Evolutionary conservation across 1,140 invertebrate species (phyloP).

Genomic region (Zaprionus africanus): DNA sequence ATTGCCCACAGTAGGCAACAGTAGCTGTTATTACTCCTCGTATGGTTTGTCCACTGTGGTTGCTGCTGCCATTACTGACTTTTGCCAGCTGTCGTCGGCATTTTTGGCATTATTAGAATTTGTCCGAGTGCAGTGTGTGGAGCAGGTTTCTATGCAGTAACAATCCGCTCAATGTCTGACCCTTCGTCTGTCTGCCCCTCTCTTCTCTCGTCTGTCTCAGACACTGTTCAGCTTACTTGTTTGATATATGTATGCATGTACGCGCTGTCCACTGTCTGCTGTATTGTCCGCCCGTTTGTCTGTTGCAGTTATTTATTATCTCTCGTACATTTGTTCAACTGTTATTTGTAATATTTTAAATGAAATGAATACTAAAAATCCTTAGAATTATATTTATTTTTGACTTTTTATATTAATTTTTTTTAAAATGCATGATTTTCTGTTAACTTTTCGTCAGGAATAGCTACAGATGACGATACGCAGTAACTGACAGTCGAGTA

Average conservation of each 20-base stretch:
- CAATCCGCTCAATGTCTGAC: conserved; percentile 13
- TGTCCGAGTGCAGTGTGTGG: conserved; percentile 21
- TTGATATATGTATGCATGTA: conserved; percentile 6
- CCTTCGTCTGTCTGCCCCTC: conserved; percentile 14
- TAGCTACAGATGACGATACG: not conserved
- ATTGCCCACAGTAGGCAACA: conserved; percentile 46
- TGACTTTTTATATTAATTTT: no score
- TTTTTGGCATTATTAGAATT: conserved; percentile 70
- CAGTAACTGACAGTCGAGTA: not conserved
- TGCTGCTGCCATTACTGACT: conserved; percentile 17
- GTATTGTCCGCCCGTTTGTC: conserved; percentile 25
- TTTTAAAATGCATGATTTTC: no score
- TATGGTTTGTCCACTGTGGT: not conserved
- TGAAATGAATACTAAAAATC: no score
- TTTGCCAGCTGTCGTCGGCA: conserved; percentile 47
- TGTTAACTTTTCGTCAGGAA: no score
- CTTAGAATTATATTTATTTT: no score
- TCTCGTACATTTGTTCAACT: not conserved
- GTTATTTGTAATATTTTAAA: no score
- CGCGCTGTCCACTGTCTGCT: conserved; percentile 12
- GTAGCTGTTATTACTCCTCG: conserved; percentile 15
- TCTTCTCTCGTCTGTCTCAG: conserved; percentile 1
- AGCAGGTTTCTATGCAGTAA: conserved; percentile 39
- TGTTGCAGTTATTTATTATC: not conserved
- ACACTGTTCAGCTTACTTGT: conserved; percentile 29